Percentiles rank a stretch among this genome's conserved stretches.
Evolutionary conservation across 2,113 vertebrate species (phyloP).

Genomic region (Strix aluco): DNA sequence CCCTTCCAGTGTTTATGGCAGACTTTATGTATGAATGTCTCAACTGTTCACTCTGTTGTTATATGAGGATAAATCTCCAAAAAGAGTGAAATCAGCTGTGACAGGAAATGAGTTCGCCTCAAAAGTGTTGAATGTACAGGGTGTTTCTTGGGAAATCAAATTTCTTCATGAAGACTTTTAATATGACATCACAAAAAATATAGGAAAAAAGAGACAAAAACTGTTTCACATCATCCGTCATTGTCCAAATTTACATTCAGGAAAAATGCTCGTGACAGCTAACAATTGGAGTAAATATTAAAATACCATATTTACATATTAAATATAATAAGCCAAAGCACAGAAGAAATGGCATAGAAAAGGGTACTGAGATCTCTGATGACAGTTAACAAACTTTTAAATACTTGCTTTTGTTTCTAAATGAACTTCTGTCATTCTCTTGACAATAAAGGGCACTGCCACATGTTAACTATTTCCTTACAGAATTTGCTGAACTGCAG

Average conservation of each 20-base stretch:
- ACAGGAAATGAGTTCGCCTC: not conserved
- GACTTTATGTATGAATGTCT: not conserved
- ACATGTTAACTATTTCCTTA: not conserved
- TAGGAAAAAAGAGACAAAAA: not conserved
- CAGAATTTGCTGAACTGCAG: not conserved
- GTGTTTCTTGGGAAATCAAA: not conserved
- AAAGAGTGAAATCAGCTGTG: not conserved
- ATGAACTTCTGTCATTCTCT: not conserved
- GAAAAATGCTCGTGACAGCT: not conserved
- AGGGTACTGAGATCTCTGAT: not conserved
- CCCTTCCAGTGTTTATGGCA: not conserved
- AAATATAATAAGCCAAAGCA: not conserved
- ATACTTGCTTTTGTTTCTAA: not conserved
- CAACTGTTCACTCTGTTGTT: not conserved
- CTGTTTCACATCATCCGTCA: not conserved
- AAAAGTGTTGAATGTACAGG: not conserved
- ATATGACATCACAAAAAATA: not conserved
- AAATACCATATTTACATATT: not conserved
- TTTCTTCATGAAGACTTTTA: not conserved
- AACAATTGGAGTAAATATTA: not conserved
- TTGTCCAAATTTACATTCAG: not conserved
- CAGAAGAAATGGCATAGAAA: not conserved
- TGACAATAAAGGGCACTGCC: not conserved
- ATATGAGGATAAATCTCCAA: not conserved
- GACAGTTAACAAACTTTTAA: not conserved